phyloP scores from a whole-genome alignment of 2,888 invertebrate species.

The Hydrotaea cyrtoneurina region DNA sequence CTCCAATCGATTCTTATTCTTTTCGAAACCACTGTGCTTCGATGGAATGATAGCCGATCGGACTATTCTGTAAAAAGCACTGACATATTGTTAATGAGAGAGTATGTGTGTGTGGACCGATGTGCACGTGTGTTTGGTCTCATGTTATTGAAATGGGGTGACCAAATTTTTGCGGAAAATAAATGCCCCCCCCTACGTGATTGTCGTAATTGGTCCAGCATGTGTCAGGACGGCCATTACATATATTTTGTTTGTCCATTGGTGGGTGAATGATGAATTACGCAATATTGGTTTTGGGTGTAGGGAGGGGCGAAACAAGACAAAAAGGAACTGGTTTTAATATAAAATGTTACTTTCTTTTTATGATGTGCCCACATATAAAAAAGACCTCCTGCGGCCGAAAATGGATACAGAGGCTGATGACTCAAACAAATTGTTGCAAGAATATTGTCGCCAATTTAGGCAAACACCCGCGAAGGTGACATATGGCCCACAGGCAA shows the following conservation, averaged over 20 bases:
- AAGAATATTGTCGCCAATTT: too few species aligned
- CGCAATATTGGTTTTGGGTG: not conserved
- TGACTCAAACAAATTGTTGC: not conserved
- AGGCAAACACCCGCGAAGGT: too few species aligned
- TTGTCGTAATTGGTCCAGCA: slow-evolving; percentile 22
- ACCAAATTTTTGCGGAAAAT: not conserved
- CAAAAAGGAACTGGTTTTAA: slow-evolving; percentile 8
- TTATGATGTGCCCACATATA: slow-evolving; percentile 2
- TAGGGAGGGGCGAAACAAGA: not conserved
- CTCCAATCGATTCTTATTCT: too few species aligned
- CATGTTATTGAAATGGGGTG: not conserved
- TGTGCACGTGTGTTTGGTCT: not conserved
- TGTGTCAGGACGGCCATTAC: slow-evolving; percentile 20
- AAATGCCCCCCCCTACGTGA: not conserved
- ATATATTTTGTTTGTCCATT: not conserved
- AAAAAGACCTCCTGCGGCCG: slow-evolving; percentile 2
- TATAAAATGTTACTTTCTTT: not conserved
- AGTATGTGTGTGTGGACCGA: too few species aligned
- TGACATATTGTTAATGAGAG: too few species aligned
- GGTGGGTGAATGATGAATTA: slow-evolving; percentile 8
- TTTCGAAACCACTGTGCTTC: too few species aligned
- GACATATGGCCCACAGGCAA: too few species aligned
- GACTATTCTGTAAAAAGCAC: too few species aligned
- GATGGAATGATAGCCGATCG: too few species aligned
- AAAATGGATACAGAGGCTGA: not conserved